phyloP scores from a whole-genome alignment of 2,888 invertebrate species.

The Nasonia oneida region DNA sequence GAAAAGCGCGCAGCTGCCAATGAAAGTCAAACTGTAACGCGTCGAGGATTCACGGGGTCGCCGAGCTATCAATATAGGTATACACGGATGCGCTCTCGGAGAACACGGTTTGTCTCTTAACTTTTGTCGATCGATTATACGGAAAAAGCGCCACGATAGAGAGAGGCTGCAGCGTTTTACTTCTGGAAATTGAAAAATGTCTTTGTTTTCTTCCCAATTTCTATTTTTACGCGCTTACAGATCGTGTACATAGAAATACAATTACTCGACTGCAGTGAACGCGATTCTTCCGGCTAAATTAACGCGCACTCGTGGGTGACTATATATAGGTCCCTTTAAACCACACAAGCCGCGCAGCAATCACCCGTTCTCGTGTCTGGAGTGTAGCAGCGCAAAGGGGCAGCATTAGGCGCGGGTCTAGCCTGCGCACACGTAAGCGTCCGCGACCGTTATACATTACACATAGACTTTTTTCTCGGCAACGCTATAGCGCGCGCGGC shows the following conservation, averaged over 20 bases:
- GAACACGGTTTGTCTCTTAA: constrained; percentile 10
- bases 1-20: constrained; percentile 33
- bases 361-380: background rate
- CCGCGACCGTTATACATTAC: constrained; percentile 44
- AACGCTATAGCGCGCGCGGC: background rate
- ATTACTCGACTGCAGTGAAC: no score
- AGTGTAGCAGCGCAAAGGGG: constrained; percentile 5
- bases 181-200: background rate
- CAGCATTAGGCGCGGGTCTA: constrained; percentile 15
- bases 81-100: background rate
- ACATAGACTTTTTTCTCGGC: constrained; percentile 19
- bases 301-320: background rate
- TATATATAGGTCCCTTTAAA: no score
- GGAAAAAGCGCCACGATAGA: background rate
- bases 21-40: constrained; percentile 33
- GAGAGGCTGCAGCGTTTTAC: background rate
- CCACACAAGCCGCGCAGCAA: no score
- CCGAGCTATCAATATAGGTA: background rate
- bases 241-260: no score
- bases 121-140: background rate
- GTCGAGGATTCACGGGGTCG: constrained; percentile 28
- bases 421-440: background rate
- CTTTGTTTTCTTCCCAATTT: background rate
- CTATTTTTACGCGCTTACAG: background rate
- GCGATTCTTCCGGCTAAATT: background rate